A percentile compares a stretch with the other conserved stretches of the same genome.
These are phyloP conservation scores for Drosophila formosana DNA, from an alignment of 2,888 invertebrate species.

Conservation along the genomic window DNA sequence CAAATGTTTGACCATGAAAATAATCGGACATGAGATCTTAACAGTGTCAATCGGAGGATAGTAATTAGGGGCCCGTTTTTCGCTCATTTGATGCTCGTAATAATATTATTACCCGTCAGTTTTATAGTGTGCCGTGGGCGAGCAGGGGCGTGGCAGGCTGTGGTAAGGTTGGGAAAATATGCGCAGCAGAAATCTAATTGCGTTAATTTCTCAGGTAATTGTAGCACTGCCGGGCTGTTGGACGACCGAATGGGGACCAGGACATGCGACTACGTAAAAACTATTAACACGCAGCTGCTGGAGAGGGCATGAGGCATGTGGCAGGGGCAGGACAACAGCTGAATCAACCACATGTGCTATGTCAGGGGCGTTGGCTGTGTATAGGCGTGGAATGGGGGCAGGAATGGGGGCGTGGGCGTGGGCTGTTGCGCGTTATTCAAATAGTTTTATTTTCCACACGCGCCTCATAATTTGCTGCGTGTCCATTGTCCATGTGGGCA, in stretches of 20 bases:
- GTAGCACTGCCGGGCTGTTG: slow-evolving; percentile 43
- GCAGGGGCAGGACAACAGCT: neutral
- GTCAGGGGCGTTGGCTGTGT: slow-evolving; percentile 7
- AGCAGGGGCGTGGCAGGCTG: slow-evolving; percentile 17
- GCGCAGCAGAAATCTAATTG: slow-evolving; percentile 68
- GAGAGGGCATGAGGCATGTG: neutral
- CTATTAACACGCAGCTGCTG: slow-evolving; percentile 65
- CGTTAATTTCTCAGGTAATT: slow-evolving; percentile 77
- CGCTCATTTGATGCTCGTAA: slow-evolving; percentile 12
- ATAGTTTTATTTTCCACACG: slow-evolving; percentile 72
- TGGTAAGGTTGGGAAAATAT: slow-evolving; percentile 28
- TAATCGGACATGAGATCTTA: neutral
- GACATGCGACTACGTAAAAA: slow-evolving; percentile 63
- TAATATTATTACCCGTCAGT: slow-evolving; percentile 27
- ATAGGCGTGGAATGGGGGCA: slow-evolving; percentile 5
- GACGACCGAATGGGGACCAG: slow-evolving; percentile 31
- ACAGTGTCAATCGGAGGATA: neutral
- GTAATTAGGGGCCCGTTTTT: neutral
- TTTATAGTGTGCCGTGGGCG: neutral
- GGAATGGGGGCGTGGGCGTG: slow-evolving; percentile 12
- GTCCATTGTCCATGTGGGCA: slow-evolving; percentile 57
- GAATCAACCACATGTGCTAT: slow-evolving; percentile 27
- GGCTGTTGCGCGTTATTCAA: slow-evolving; percentile 71
- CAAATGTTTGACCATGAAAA: too few relatives aligned
- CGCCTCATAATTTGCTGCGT: slow-evolving; percentile 56